Evolutionary conservation across 1,140 invertebrate genomes (phyloP), one percentile per base, ranked within the genome.

Genomic region (Oreohelix idahoensis): DNA sequence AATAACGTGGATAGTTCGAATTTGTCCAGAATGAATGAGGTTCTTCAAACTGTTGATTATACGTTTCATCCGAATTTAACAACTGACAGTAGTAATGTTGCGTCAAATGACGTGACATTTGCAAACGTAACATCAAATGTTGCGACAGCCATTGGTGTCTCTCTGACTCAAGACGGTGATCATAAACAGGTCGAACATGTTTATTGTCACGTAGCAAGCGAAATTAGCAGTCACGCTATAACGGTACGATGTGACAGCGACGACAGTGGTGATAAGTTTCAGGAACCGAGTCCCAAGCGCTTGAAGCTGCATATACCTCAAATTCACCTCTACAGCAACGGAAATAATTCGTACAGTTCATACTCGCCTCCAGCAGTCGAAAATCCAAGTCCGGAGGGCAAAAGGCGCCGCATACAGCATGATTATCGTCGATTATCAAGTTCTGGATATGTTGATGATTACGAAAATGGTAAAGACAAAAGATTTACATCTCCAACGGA

Each of bases 371-470:
- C 63, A 35, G 5, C 79, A 32, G 87, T 88, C 73, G 79, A 86
- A 51, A 87, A 83, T 84, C 84, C 85, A 36, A 89, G 88, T 75
- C 88, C 89, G 17, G 91, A 92, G 10, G 87, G 88, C 0, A 92
- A 92, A 86, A 81, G 91, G 38, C 80, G 84, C 42, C 84, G 91
- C 49, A 88, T 89, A 49, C 91, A 90, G 20, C 90, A 89, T 85
- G 91, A 91, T 84, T 91, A 91, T 83, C 84, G 89, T 79, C 86
- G 89, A 35, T 81, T 92, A 58, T 92, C 91, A 63, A 92, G 90
- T 81, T 91, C 91, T 73, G 89, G 91, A 53, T 91, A 91, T 81
- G 83, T 91, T 38, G 91, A 91, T 84, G 91, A 90, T 84, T 91
- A 92, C 85, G 89, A 89, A 73, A 86, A 85, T 63, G 87, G 89